These are phyloP conservation scores for Carassius auratus DNA, from an alignment of 2,113 vertebrate species.

Conservation along the genomic window DNA sequence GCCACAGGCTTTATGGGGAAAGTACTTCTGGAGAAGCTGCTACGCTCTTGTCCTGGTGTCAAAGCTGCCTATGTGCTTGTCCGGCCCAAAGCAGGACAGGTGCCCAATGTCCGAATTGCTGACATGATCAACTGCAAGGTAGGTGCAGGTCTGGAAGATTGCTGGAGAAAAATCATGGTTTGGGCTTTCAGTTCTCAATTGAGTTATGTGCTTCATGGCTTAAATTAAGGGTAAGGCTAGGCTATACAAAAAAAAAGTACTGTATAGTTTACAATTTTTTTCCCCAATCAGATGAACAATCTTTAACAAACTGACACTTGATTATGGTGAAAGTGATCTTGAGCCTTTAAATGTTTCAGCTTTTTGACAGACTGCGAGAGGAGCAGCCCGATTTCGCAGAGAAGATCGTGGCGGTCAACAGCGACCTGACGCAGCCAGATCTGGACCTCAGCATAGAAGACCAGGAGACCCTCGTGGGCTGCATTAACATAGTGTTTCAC, in stretches of 20 bases:
- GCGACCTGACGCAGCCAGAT: constrained; percentile 88
- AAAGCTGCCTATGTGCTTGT: constrained; percentile 88
- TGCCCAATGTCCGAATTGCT: constrained; percentile 81
- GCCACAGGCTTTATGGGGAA: constrained; percentile 75
- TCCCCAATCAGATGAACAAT: not conserved
- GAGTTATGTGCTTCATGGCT: not conserved
- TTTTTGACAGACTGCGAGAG: constrained; percentile 90
- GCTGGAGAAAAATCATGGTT: not conserved
- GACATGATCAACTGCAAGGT: constrained; percentile 90
- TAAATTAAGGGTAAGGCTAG: not conserved
- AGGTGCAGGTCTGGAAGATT: not conserved
- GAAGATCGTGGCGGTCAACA: constrained; percentile 89
- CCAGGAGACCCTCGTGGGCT: constrained; percentile 80
- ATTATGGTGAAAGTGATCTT: not conserved
- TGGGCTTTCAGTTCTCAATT: not conserved
- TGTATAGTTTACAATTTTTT: not conserved
- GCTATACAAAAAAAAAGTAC: not conserved
- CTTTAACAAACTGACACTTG: not conserved
- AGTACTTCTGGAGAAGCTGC: constrained; percentile 95
- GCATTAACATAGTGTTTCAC: constrained; percentile 90
- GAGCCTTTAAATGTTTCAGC: constrained; percentile 70
- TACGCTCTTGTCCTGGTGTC: constrained; percentile 91
- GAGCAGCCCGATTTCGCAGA: constrained; percentile 89
- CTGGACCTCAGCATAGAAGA: constrained; percentile 86
- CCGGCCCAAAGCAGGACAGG: constrained; percentile 87